A percentile compares a stretch with the other conserved stretches of the same genome.
These are phyloP conservation scores for Seriola dumerili DNA, from an alignment of 2,113 vertebrate species.

Conservation along the genomic window DNA sequence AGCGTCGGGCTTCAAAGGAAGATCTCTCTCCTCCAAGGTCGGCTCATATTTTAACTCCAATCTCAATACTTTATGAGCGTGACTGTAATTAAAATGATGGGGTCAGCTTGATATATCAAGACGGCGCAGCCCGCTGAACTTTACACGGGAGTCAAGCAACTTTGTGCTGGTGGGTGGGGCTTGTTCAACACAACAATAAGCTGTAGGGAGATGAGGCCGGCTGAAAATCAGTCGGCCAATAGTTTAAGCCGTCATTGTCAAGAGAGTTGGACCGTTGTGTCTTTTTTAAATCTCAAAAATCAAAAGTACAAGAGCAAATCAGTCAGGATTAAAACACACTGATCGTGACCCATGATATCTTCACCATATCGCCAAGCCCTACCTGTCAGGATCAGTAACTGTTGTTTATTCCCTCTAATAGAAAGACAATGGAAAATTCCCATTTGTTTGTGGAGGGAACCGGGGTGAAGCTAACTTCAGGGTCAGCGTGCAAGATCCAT, in stretches of 20 bases:
- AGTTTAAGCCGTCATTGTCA: neutral
- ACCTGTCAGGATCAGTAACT: neutral
- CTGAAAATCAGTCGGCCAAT: neutral
- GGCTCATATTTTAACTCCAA: slow-evolving; percentile 53
- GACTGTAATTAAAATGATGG: slow-evolving; percentile 53
- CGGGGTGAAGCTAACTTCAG: too few species aligned
- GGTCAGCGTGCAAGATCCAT: too few species aligned
- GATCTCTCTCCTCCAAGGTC: slow-evolving; percentile 65
- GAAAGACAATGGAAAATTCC: too few species aligned
- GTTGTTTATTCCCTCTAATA: too few species aligned
- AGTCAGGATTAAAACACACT: too few species aligned
- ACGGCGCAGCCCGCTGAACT: slow-evolving; percentile 30
- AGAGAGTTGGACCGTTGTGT: neutral
- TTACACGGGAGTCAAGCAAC: neutral
- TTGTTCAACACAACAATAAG: neutral
- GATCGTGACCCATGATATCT: too few species aligned
- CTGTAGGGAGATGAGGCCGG: neutral
- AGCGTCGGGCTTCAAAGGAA: slow-evolving; percentile 59
- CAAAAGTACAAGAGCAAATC: too few species aligned
- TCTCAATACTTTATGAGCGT: slow-evolving; percentile 61
- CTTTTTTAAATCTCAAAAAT: too few species aligned
- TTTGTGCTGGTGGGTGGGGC: neutral
- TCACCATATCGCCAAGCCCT: too few species aligned
- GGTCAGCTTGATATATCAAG: slow-evolving; percentile 46
- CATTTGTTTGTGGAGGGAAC: too few species aligned